Conservation (phyloP, 2,888 invertebrate species). For the Ormyrus pomaceus region DNA sequence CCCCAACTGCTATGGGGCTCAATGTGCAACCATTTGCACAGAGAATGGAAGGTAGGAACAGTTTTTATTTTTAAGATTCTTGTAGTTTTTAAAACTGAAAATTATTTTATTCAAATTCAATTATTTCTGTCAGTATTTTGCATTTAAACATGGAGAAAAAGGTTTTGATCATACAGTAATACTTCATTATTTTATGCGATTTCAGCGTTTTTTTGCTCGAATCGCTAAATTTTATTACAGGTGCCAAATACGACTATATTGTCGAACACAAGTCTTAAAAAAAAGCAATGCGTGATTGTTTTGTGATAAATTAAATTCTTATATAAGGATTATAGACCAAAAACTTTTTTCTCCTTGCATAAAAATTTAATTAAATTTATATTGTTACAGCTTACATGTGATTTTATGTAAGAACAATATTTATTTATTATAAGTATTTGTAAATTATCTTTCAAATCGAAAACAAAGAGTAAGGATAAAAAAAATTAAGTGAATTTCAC, state of each 20-base stretch:
- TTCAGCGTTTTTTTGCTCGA: too few relatives aligned
- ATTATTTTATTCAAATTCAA: conserved; percentile 33
- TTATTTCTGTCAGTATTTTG: neutral
- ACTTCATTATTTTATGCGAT: too few relatives aligned
- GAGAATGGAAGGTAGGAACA: conserved; percentile 72
- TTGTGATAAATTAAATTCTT: too few relatives aligned
- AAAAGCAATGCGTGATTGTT: too few relatives aligned
- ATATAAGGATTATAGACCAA: too few relatives aligned
- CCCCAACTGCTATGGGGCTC: conserved; percentile 75
- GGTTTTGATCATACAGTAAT: neutral
- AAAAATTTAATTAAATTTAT: conserved; percentile 10
- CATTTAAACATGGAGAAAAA: neutral
- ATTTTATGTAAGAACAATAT: conserved; percentile 46
- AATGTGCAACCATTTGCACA: conserved; percentile 76
- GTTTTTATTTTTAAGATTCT: neutral
- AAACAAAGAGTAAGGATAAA: too few relatives aligned
- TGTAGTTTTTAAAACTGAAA: neutral
- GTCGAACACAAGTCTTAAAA: too few relatives aligned
- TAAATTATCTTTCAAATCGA: too few relatives aligned
- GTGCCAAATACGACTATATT: too few relatives aligned
- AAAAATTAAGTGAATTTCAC: too few relatives aligned
- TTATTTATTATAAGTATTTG: neutral
- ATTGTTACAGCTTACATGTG: conserved; percentile 45
- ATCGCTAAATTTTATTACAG: too few relatives aligned
- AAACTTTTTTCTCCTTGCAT: neutral